phyloP scores from a whole-genome alignment of 2,113 vertebrate genomes.

The Thalassarche chlororhynchos region DNA sequence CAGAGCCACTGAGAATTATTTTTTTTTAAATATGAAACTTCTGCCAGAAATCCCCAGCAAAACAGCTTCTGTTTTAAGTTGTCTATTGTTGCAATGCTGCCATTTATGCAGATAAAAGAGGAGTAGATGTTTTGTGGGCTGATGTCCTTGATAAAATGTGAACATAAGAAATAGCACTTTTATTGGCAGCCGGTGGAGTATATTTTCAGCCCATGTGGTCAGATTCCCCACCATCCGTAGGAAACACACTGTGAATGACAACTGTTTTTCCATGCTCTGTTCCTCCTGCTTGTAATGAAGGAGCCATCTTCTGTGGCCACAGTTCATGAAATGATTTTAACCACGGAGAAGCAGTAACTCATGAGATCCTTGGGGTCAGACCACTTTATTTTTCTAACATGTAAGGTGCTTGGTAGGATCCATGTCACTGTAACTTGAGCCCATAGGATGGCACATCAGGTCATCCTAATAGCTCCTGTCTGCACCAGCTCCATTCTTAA shows the following conservation, averaged over 20 bases:
- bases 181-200: neutral
- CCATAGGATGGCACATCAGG: neutral
- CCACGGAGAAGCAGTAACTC: neutral
- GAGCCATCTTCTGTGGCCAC: neutral
- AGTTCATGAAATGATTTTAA: neutral
- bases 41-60: neutral
- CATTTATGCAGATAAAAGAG: neutral
- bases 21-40: neutral
- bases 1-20: neutral
- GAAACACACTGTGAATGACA: slow-evolving; percentile 44
- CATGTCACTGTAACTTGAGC: neutral
- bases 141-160: slow-evolving; percentile 37
- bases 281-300: neutral
- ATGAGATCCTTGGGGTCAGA: neutral
- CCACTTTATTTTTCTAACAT: neutral
- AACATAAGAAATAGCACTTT: slow-evolving; percentile 35
- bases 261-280: slow-evolving; percentile 21
- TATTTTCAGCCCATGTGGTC: slow-evolving; percentile 48
- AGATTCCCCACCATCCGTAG: slow-evolving; percentile 23
- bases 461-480: neutral
- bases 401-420: neutral
- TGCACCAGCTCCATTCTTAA: neutral
- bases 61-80: slow-evolving; percentile 11
- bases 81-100: neutral
- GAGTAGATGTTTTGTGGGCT: slow-evolving; percentile 14